Base-by-base conservation (phyloP, 2,113 vertebrate genomes). In the Oncorhynchus keta region DNA sequence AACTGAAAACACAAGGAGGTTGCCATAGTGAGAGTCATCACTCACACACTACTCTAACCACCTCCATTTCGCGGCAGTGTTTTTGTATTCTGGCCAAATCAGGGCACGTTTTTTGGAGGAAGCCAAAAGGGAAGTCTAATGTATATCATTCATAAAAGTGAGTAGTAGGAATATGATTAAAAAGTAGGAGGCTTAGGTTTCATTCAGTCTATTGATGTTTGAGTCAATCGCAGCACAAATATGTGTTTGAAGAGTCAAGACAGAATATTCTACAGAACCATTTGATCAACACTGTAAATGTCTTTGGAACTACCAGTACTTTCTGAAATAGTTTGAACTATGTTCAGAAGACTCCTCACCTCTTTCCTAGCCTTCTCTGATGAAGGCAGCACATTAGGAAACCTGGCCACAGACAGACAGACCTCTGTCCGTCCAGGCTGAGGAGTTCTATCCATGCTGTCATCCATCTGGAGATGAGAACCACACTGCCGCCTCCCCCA, bases 1-100 rank as follows among this genome's bases (percentile, higher is more conserved):
- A 84, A 88, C 81, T 89, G 76, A 85, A 93, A 91, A 94, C 90
- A 92, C 13, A 20, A 79, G 82, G 74, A 51, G 67, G 92, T 93
- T 92, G 80, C 91, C 87, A 92, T 91, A 57, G 91, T 75, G 78
- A 91, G 83, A 81, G 89, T 86, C 87, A 90, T 86, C 89, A 88
- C 87, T 89, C 78, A 83, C 78, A 77, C 68, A 73, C 77, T 80
- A 85, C 77, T 81, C 79, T 85, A 83, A 86, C 85, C 86, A 72
- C 80, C 85, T 81, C 64, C 18, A 55, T 76, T 79, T 80, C 89
- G 77, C 79, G 84, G 84, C 84, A 86, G 87, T 74, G 79, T 73
- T 79, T 88, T 88, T 87, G 77, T 84, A 85, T 85, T 78, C 71
- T 68, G 68, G 87, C 81, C 86, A 88, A 84, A 87, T 87, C 82